Conservation (phyloP, 2,113 vertebrate genomes). For the Notechis scutatus region DNA sequence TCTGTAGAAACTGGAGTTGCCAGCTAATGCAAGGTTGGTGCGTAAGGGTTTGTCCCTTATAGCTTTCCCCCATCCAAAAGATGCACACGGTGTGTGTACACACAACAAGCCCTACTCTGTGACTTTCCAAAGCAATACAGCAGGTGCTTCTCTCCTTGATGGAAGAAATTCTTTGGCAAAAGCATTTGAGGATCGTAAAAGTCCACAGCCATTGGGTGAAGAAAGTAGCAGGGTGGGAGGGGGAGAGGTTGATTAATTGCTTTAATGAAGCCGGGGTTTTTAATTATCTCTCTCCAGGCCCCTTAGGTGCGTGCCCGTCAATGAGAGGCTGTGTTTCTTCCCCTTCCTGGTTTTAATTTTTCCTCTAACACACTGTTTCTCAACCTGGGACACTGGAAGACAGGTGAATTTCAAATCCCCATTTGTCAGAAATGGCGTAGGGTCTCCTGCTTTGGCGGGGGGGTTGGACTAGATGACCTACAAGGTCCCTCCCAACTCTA, state of each 20-base stretch:
- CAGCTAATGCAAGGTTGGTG: background rate
- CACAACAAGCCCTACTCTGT: too few relatives aligned
- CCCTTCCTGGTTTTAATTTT: background rate
- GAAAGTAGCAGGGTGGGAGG: too few relatives aligned
- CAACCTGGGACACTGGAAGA: background rate
- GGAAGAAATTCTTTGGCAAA: background rate
- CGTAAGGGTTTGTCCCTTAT: background rate
- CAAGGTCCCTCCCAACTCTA: too few relatives aligned
- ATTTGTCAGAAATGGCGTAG: too few relatives aligned
- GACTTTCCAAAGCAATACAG: background rate
- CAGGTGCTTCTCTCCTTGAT: background rate
- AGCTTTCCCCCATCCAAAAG: background rate
- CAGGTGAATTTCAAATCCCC: background rate
- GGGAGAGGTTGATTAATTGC: too few relatives aligned
- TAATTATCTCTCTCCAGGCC: too few relatives aligned
- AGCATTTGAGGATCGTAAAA: background rate
- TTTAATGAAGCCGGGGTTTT: too few relatives aligned
- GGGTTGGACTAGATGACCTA: too few relatives aligned
- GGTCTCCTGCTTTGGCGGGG: too few relatives aligned
- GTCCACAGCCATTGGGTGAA: too few relatives aligned
- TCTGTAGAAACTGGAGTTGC: background rate
- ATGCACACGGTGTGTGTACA: background rate
- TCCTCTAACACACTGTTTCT: background rate
- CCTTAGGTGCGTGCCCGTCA: too few relatives aligned
- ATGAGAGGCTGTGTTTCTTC: background rate